Conservation (phyloP, 2,888 invertebrate genomes). For the Sylvicola fuscatus region DNA sequence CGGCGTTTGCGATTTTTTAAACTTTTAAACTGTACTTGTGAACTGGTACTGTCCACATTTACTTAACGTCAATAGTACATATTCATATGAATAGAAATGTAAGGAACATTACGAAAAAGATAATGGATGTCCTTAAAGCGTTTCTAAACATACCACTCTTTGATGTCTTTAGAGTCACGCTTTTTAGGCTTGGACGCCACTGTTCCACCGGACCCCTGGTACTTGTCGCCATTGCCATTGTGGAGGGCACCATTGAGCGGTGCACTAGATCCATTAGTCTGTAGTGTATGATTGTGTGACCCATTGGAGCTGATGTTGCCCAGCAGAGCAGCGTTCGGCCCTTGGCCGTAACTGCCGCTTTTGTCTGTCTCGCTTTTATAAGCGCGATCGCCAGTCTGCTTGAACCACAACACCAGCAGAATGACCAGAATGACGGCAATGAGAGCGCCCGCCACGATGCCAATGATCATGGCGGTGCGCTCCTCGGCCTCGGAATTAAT, state of each 20-base stretch:
- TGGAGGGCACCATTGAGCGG: conserved; percentile 16
- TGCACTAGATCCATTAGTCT: conserved; percentile 26
- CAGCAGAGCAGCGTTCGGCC: conserved; percentile 58
- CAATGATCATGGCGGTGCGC: conserved; percentile 57
- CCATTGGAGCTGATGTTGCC: conserved; percentile 35
- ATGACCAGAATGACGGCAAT: conserved; percentile 82
- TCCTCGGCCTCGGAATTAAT: conserved; percentile 50
- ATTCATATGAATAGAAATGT: no score
- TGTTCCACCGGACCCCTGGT: conserved; percentile 20
- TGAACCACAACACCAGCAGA: conserved; percentile 72
- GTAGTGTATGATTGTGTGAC: conserved; percentile 24
- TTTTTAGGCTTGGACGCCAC: conserved; percentile 39
- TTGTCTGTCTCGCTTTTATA: conserved; percentile 84
- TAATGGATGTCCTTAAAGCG: background rate
- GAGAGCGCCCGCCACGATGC: conserved; percentile 76
- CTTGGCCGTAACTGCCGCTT: conserved; percentile 45
- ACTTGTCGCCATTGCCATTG: conserved; percentile 26
- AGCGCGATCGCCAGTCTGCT: conserved; percentile 67
- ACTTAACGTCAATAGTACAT: no score
- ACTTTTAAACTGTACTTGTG: no score
- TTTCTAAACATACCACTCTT: conserved; percentile 90
- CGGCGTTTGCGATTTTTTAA: no score
- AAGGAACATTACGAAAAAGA: background rate
- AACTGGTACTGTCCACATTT: no score
- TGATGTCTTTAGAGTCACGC: conserved; percentile 69